A percentile compares a stretch with the other conserved stretches of the same genome.
phyloP scores from a whole-genome alignment of 2,113 vertebrate genomes.

The Rana temporaria region DNA sequence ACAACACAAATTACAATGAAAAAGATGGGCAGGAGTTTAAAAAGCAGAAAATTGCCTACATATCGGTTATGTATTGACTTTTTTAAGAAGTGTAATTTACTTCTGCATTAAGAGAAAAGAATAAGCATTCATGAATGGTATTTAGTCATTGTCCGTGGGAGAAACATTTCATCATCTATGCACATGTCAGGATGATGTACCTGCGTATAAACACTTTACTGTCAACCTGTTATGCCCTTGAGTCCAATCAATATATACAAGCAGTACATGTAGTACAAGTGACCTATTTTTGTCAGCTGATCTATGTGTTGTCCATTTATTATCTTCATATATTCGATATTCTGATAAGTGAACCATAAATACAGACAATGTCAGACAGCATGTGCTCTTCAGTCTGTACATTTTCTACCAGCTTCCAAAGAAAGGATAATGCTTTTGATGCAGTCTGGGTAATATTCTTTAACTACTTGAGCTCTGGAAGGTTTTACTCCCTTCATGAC shows the following conservation, averaged over 20 bases:
- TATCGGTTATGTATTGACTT: neutral
- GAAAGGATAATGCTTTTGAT: no score
- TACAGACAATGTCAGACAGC: neutral
- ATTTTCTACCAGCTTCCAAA: slow-evolving; percentile 12
- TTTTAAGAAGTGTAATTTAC: no score
- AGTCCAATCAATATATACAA: slow-evolving; percentile 1
- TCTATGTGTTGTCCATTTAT: slow-evolving; percentile 13
- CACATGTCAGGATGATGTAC: neutral
- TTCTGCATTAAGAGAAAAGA: no score
- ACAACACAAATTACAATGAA: no score
- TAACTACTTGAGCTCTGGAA: no score
- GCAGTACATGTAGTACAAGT: neutral
- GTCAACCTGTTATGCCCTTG: neutral
- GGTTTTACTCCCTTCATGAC: no score
- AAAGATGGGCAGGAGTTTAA: no score
- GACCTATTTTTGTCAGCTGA: neutral
- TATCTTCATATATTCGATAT: slow-evolving; percentile 6
- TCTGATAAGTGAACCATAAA: slow-evolving; percentile 19
- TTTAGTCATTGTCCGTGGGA: neutral
- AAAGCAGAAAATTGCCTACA: neutral
- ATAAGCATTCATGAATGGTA: no score
- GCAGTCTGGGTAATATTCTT: no score
- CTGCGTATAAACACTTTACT: neutral
- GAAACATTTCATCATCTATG: neutral
- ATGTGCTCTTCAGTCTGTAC: neutral